A percentile compares a stretch with the other conserved stretches of the same genome.
phyloP scores from a whole-genome alignment of 2,113 vertebrate genomes.

The Eidolon helvum region DNA sequence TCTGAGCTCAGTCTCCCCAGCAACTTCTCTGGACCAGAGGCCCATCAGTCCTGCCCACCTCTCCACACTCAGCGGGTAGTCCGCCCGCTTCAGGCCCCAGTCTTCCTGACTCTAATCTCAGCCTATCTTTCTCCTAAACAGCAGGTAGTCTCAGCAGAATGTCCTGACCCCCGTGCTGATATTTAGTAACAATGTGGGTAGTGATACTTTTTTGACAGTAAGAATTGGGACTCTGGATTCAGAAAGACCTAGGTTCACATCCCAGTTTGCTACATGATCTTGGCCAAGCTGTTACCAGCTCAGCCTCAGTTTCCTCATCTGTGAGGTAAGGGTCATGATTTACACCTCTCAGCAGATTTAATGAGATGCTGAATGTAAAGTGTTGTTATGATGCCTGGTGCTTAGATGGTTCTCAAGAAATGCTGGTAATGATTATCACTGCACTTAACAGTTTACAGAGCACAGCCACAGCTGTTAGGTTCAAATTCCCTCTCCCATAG shows the following conservation, averaged over 20 bases:
- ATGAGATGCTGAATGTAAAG: background rate
- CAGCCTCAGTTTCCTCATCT: background rate
- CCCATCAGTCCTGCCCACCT: too few relatives aligned
- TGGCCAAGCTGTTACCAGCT: background rate
- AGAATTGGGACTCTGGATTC: background rate
- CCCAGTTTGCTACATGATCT: background rate
- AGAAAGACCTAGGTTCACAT: background rate
- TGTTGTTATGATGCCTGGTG: background rate
- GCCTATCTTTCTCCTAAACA: background rate
- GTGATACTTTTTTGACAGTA: background rate
- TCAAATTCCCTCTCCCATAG: background rate
- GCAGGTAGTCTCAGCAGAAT: background rate
- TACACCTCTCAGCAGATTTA: background rate
- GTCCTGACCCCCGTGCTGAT: background rate
- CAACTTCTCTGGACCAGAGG: background rate
- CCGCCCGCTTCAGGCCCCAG: background rate
- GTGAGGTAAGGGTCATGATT: background rate
- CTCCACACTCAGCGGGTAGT: background rate
- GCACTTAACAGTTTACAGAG: background rate
- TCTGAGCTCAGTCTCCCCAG: background rate
- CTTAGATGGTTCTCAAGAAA: background rate
- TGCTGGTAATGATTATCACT: background rate
- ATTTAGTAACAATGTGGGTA: background rate
- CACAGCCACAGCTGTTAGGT: accelerated
- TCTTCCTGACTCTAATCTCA: background rate